Conservation (phyloP, 2,797 vertebrate species). For the Apogon talboti region DNA sequence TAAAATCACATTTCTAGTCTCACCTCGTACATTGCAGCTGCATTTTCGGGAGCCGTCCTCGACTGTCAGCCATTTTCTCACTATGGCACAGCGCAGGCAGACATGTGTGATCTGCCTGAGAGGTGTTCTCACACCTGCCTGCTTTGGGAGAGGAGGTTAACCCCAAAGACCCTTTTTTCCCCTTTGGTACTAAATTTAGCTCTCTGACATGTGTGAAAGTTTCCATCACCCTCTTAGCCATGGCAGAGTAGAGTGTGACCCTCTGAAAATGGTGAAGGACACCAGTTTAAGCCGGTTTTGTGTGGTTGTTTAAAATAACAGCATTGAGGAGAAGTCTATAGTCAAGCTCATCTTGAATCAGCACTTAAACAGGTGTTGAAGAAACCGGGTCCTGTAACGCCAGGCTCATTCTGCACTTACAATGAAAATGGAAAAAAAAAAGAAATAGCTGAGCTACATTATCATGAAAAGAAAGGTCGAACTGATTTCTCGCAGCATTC, state of each 20-base stretch:
- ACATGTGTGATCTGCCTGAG: constrained; percentile 75
- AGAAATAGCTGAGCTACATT: constrained; percentile 12
- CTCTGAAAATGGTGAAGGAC: constrained; percentile 43
- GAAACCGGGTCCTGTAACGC: background rate
- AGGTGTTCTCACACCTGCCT: constrained; percentile 80
- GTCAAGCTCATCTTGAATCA: constrained; percentile 32
- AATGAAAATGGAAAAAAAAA: constrained; percentile 20
- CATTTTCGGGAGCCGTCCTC: constrained; percentile 27
- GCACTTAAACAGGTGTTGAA: constrained; percentile 28
- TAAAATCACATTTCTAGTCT: constrained; percentile 11
- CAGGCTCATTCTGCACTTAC: constrained; percentile 13
- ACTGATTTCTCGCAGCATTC: constrained; percentile 4
- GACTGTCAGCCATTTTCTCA: constrained; percentile 69
- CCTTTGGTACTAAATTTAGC: constrained; percentile 64
- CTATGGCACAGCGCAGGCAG: constrained; percentile 42
- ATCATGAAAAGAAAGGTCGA: constrained; percentile 18
- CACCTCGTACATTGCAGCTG: constrained; percentile 23
- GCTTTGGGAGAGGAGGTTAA: constrained; percentile 60
- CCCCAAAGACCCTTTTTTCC: constrained; percentile 44
- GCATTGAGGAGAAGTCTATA: background rate
- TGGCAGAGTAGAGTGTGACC: constrained; percentile 26
- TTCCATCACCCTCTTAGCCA: constrained; percentile 53
- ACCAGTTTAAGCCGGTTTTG: constrained; percentile 16
- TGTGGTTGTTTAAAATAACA: background rate
- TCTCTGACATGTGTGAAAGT: constrained; percentile 65